Percentiles rank a stretch among this genome's conserved stretches.
Evolutionary conservation across 53 echinoderm and acorn worm species (phyloP).

Genomic region (Pentamera pediparva): DNA sequence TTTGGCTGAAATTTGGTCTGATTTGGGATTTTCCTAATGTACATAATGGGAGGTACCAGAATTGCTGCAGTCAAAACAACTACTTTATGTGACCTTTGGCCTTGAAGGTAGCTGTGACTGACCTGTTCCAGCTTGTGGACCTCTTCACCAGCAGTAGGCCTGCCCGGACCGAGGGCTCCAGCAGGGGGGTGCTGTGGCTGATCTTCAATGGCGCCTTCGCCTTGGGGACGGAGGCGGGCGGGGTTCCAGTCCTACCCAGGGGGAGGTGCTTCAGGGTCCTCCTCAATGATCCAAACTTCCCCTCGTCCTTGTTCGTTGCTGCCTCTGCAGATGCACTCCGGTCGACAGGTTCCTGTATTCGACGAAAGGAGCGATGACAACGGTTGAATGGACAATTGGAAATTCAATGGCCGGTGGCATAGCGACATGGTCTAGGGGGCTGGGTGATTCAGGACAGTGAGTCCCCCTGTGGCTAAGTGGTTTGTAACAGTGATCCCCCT

Average conservation of each 20-base stretch:
- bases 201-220: neutral
- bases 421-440: too few species aligned
- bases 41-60: too few species aligned
- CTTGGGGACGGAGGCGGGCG: neutral
- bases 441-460: too few species aligned
- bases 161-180: constrained; percentile 5
- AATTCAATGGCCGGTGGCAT: too few species aligned
- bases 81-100: too few species aligned
- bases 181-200: neutral
- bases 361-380: neutral
- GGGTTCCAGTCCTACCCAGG: neutral
- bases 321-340: neutral
- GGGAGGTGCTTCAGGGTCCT: neutral
- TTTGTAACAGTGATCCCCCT: too few species aligned
- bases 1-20: too few species aligned
- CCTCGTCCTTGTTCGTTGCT: neutral
- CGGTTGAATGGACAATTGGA: too few species aligned
- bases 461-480: too few species aligned
- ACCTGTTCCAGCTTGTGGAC: constrained; percentile 22
- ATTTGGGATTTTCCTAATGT: too few species aligned
- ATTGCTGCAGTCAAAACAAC: too few species aligned
- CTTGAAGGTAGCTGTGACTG: too few species aligned
- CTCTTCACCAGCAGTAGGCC: constrained; percentile 15
- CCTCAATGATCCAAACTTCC: constrained; percentile 15
- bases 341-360: neutral